Base-by-base conservation (phyloP, 2,797 vertebrate species). In the Bradypus variegatus region DNA sequence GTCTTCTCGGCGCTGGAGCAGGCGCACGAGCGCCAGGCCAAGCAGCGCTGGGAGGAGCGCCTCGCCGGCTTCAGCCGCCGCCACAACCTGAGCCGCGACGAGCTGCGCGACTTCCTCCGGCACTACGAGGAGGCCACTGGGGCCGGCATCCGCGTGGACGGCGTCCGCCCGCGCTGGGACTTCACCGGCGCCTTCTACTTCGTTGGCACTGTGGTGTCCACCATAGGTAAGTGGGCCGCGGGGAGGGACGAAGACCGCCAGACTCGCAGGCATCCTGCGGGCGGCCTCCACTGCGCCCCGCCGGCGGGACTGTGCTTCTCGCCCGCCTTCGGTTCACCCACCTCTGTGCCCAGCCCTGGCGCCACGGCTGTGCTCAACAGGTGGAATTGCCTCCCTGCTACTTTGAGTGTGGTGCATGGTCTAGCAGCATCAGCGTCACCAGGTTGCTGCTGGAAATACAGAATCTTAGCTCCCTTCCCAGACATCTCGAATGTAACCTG, bases 151-250 rank as follows among this genome's bases (percentile, higher is more conserved):
- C 98, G 98, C 1, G 98, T 98, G 97, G 98, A 98, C 97, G 95
- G 94, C 36, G 97, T 98, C 93, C 97, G 98, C 73, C 98, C 98
- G 19, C 97, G 98, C 1, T 99, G 99, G 99, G 99, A 99, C 96
- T 99, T 99, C 96, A 97, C 98, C 0, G 99, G 99, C 14, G 98
- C 99, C 2, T 99, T 99, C 96, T 99, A 99, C 96, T 99, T 99
- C 97, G 99, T 99, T 95, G 98, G 98, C 93, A 99, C 99, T 23
- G 99, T 99, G 88, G 98, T 99, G 81, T 99, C 99, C 45, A 99
- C 99, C 27, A 99, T 99, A 67, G 99, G 99, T 99, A 97, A 98
- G 98, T 33, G 55, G 31, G 50, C 55, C n/a, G 33, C 77, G n/a
- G 76, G 33, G 72, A 58, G 58, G n/a, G 23, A 45, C 14, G 6